Evolutionary conservation across 2,797 vertebrate genomes (phyloP).

Genomic region (Syncerus caffer): DNA sequence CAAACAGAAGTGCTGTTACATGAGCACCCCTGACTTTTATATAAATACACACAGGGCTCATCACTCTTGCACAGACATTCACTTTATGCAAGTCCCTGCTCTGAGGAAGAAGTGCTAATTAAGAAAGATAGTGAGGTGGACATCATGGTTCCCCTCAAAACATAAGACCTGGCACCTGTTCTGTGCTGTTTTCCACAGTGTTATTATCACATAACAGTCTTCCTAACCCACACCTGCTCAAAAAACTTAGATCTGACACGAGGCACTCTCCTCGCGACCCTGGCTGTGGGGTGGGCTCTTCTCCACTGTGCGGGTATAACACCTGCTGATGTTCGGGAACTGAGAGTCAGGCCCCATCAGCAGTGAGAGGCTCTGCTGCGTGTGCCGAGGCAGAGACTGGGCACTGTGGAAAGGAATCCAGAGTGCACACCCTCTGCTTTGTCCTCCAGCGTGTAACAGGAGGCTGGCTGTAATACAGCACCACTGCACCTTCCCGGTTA

Average conservation of each 20-base stretch:
- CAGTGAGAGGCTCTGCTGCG: neutral
- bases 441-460: neutral
- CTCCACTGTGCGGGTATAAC: neutral
- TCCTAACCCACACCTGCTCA: neutral
- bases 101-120: neutral
- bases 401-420: neutral
- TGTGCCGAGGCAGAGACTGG: neutral
- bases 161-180: neutral
- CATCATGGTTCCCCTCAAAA: neutral
- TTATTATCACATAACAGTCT: neutral
- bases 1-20: neutral
- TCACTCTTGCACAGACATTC: neutral
- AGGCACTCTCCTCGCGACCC: neutral
- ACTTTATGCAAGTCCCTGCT: neutral
- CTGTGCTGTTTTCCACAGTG: fast-evolving
- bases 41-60: neutral
- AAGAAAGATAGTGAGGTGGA: neutral
- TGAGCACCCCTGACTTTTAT: neutral
- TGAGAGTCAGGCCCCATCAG: neutral
- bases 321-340: neutral
- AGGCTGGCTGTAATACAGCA: neutral
- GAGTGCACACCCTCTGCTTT: neutral
- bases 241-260: neutral
- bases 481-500: neutral
- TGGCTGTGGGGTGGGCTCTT: neutral